A percentile compares a stretch with the other conserved stretches of the same genome.
phyloP scores from a whole-genome alignment of 1,140 invertebrate species.

The Berghia stephanieae region DNA sequence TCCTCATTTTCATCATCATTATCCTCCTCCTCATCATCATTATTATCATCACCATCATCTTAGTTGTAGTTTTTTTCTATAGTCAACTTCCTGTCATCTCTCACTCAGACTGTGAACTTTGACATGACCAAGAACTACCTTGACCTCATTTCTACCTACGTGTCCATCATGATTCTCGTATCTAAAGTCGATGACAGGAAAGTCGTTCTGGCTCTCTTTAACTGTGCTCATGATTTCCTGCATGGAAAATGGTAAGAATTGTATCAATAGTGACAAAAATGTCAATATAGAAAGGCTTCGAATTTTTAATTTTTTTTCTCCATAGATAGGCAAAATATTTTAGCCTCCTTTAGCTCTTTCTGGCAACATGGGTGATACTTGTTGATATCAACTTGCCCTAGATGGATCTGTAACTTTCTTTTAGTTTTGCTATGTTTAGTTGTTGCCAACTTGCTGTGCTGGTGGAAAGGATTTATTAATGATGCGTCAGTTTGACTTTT shows the following conservation, averaged over 20 bases:
- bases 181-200: constrained; percentile 97
- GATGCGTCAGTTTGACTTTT: neutral
- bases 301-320: neutral
- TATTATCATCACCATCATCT: too few relatives aligned
- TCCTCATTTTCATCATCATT: too few relatives aligned
- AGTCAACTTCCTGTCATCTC: too few relatives aligned
- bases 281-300: neutral
- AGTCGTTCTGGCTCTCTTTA: constrained; percentile 95
- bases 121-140: constrained; percentile 96
- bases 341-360: too few relatives aligned
- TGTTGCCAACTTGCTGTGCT: too few relatives aligned
- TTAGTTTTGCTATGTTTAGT: too few relatives aligned
- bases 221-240: constrained; percentile 96
- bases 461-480: too few relatives aligned
- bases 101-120: constrained; percentile 84
- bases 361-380: too few relatives aligned
- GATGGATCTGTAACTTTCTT: too few relatives aligned
- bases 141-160: constrained; percentile 92
- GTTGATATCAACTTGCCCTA: too few relatives aligned
- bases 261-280: neutral
- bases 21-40: too few relatives aligned
- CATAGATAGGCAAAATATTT: neutral
- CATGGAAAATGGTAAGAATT: constrained; percentile 79
- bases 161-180: constrained; percentile 94
- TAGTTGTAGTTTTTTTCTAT: too few relatives aligned